Percentiles rank a stretch among this genome's conserved stretches.
Conservation (phyloP, 2,113 vertebrate species). For the Phalacrocorax carbo region DNA sequence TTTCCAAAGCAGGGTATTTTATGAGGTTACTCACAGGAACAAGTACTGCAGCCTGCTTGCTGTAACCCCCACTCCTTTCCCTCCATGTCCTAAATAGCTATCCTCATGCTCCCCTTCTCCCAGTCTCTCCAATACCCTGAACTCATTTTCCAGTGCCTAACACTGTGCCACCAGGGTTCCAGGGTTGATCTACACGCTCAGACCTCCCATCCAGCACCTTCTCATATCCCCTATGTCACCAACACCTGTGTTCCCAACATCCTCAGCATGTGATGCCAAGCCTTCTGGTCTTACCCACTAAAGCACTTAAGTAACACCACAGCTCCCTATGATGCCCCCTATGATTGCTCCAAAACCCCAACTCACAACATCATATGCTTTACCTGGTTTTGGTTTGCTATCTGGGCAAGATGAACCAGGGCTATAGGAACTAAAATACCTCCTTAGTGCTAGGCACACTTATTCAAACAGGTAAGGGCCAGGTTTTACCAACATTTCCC, state of each 20-base stretch:
- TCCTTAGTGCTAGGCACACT: not conserved
- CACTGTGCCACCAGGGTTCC: not conserved
- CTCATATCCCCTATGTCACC: not conserved
- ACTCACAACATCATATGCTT: not conserved
- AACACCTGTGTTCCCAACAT: not conserved
- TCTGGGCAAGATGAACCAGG: not conserved
- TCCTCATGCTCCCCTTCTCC: not conserved
- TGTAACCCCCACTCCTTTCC: not conserved
- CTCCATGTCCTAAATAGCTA: not conserved
- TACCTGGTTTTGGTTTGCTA: not conserved
- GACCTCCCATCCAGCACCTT: not conserved
- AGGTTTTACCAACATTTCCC: not conserved
- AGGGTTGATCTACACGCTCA: not conserved
- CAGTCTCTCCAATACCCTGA: not conserved
- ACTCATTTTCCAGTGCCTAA: not conserved
- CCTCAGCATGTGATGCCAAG: not conserved
- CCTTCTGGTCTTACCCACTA: not conserved
- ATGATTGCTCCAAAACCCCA: not conserved
- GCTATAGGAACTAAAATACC: not conserved
- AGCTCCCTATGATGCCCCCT: not conserved
- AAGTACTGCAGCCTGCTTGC: not conserved
- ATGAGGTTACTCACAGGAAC: not conserved
- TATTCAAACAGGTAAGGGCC: not conserved
- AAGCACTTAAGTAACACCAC: accelerated
- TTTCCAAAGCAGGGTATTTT: not conserved